Conservation (phyloP, 2,113 vertebrate genomes). For the Malurus elegans region DNA sequence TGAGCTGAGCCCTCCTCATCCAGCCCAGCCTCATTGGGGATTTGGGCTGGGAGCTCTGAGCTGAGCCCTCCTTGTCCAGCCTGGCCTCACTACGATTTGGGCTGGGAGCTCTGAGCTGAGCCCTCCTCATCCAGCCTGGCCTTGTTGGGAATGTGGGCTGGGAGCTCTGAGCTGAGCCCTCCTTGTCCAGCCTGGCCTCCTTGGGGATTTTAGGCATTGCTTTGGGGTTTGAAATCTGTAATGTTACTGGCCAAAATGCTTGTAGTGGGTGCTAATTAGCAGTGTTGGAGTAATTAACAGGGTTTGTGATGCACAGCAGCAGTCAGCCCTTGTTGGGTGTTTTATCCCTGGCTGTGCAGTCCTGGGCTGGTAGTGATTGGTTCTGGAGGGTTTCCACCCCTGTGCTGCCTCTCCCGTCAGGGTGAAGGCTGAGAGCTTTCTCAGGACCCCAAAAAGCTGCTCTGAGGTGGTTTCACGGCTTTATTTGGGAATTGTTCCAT, state of each 20-base stretch:
- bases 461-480: neutral
- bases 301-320: fast-evolving
- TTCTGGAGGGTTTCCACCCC: neutral
- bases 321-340: neutral
- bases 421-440: neutral
- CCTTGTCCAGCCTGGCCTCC: no score
- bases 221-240: neutral
- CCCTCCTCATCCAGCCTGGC: no score
- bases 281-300: neutral
- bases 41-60: no score
- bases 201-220: neutral
- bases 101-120: no score
- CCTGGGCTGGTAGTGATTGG: neutral
- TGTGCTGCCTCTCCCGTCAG: neutral
- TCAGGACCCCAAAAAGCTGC: no score
- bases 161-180: no score
- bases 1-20: no score
- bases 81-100: no score
- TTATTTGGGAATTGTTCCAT: neutral
- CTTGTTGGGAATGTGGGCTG: no score
- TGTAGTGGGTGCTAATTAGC: neutral
- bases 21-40: no score
- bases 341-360: neutral
- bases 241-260: neutral
- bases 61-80: no score